Evolutionary conservation across 2,113 vertebrate genomes (phyloP), one percentile per base, ranked within the genome.

Genomic region (Colaptes auratus): DNA sequence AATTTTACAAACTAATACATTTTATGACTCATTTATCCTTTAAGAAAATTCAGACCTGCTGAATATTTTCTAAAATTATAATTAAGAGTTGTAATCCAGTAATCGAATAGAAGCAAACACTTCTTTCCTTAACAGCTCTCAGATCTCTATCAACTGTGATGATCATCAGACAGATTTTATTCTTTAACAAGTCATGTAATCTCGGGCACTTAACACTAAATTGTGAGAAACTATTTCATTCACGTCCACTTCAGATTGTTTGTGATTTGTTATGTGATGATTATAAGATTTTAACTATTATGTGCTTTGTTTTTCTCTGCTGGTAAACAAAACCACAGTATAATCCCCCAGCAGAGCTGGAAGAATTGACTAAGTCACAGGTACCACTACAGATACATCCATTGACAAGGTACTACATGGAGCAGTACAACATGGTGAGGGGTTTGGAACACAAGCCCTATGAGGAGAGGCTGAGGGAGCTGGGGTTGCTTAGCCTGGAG

Each of bases 161-260:
- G 23, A 89, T 48, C 48, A 92, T n/a, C 90, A 74, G 72, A 74
- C 33, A 71, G 55, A 77, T 82, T 92, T 92, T 84, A 36, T 70
- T 89, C 67, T 76, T 84, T 76, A 92, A 86, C 36, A 86, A 82
- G 72, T 73, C 64, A 67, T 11, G 53, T 60, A 63, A 92, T 91
- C 60, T 31, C 82, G 73, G 33, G 46, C 39, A 79, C 33, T 77
- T 48, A 52, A 91, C 20, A 67, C 33, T 53, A 24, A 20, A 85
- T 73, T 92, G 80, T 79, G n/a, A 84, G 85, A 86, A 69, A 71
- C 31, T n/a, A 70, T 59, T 79, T 74, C 12, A 89, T 4, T 71
- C 42, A 90, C 86, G 11, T 73, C 27, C 3, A 16, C 55, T 71
- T 69, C 46, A 69, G 73, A 75, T 39, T 19, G 20, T 50, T 60